Evolutionary conservation across 2,888 invertebrate species (phyloP).

Genomic region (Eledona agricola): DNA sequence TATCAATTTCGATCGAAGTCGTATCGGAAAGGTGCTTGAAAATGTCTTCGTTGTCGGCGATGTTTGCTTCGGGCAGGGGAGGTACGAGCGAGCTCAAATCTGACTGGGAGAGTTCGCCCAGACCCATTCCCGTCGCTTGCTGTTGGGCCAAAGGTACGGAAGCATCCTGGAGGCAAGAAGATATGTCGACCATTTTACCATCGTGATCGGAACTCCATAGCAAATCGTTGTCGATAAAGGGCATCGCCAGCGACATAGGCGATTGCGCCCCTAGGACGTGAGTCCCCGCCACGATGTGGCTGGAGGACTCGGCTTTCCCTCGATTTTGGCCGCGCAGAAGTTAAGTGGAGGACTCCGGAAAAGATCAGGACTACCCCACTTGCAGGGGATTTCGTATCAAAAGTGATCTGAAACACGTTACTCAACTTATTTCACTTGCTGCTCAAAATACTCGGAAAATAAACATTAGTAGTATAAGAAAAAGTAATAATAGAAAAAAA

Average conservation of each 20-base stretch:
- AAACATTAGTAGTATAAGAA: too few relatives aligned
- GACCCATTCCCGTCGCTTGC: constrained; percentile 61
- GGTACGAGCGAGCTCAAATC: constrained; percentile 76
- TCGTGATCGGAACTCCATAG: constrained; percentile 95
- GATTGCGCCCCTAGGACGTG: constrained; percentile 67
- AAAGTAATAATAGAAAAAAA: too few relatives aligned
- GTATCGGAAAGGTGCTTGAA: constrained; percentile 85
- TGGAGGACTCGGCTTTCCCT: constrained; percentile 48
- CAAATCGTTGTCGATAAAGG: constrained; percentile 95
- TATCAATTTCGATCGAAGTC: constrained; percentile 86
- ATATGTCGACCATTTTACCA: constrained; percentile 92
- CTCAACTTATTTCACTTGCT: neutral
- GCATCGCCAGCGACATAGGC: constrained; percentile 82
- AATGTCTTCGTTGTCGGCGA: constrained; percentile 76
- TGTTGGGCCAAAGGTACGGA: constrained; percentile 67
- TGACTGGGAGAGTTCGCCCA: constrained; percentile 77
- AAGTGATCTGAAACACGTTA: constrained; percentile 31
- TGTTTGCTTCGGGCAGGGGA: constrained; percentile 65
- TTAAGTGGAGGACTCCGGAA: constrained; percentile 1
- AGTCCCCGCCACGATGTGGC: constrained; percentile 71
- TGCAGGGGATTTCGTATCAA: constrained; percentile 30
- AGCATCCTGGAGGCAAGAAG: constrained; percentile 83
- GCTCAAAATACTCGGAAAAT: too few relatives aligned
- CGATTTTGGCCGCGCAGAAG: constrained; percentile 1
- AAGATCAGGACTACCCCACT: constrained; percentile 26